These are phyloP conservation scores for Pempheris klunzingeri DNA, from an alignment of 2,797 vertebrate species.

Conservation along the genomic window DNA sequence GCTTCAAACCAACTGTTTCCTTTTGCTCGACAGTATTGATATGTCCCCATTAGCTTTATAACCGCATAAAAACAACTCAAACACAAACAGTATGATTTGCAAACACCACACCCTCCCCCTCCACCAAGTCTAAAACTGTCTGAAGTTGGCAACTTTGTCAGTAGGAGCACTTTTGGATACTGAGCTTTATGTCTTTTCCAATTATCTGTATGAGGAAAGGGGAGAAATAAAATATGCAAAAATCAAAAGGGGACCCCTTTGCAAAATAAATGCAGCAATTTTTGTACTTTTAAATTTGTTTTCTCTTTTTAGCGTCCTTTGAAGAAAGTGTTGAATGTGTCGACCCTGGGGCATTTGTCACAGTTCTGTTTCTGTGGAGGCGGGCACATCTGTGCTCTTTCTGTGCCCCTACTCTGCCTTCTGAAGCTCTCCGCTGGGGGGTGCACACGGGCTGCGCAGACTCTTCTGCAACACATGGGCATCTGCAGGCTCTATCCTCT, in stretches of 20 bases:
- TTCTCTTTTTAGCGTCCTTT: slow-evolving; percentile 87
- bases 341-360: slow-evolving; percentile 85
- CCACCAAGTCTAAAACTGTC: slow-evolving; percentile 76
- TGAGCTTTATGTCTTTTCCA: slow-evolving; percentile 75
- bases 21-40: slow-evolving; percentile 72
- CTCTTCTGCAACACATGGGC: slow-evolving; percentile 99
- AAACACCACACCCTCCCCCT: slow-evolving; percentile 75
- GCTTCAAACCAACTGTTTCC: slow-evolving; percentile 72
- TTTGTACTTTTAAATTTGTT: slow-evolving; percentile 83
- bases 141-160: slow-evolving; percentile 75
- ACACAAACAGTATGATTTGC: slow-evolving; percentile 80
- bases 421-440: slow-evolving; percentile 93
- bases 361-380: slow-evolving; percentile 87
- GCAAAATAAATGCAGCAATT: slow-evolving; percentile 86
- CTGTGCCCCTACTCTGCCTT: slow-evolving; percentile 91
- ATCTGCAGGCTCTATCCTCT: slow-evolving; percentile 99
- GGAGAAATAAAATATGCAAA: slow-evolving; percentile 71
- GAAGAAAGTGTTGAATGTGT: slow-evolving; percentile 87
- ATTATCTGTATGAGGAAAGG: slow-evolving; percentile 72
- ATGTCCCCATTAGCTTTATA: slow-evolving; percentile 76
- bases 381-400: slow-evolving; percentile 89
- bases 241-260: slow-evolving; percentile 76
- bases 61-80: slow-evolving; percentile 82
- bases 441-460: slow-evolving; percentile 92
- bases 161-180: slow-evolving; percentile 75